Conservation (phyloP, 2,797 vertebrate genomes). For the Philypnodon macrostomus region DNA sequence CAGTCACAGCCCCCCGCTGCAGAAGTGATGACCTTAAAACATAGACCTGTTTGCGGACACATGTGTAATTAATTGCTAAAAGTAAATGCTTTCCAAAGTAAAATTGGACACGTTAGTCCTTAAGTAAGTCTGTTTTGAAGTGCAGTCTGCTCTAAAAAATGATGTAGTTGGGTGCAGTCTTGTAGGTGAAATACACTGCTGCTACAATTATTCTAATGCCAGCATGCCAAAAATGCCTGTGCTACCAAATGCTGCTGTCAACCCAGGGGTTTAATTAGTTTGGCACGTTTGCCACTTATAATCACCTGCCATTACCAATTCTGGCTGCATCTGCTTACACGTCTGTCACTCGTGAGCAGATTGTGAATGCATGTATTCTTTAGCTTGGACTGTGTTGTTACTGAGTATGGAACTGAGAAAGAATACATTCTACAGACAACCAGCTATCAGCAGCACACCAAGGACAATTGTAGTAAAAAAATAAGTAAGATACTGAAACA, state of each 20-base stretch:
- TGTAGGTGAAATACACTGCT: conserved; percentile 76
- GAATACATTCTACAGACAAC: conserved; percentile 21
- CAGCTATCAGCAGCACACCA: conserved; percentile 38
- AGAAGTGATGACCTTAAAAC: conserved; percentile 55
- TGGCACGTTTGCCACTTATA: conserved; percentile 92
- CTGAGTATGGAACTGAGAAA: conserved; percentile 43
- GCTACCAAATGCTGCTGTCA: conserved; percentile 95
- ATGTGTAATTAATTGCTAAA: too few species aligned
- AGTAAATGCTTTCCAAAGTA: conserved; percentile 25
- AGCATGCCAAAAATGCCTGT: conserved; percentile 85
- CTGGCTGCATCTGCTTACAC: conserved; percentile 90
- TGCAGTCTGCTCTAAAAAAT: conserved; percentile 73
- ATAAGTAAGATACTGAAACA: conserved; percentile 17
- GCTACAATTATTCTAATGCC: conserved; percentile 85
- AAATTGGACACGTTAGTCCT: conserved; percentile 37
- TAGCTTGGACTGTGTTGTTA: conserved; percentile 41
- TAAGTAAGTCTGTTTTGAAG: conserved; percentile 42
- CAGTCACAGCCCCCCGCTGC: conserved; percentile 66
- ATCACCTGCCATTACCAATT: conserved; percentile 97
- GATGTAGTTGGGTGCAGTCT: conserved; percentile 76
- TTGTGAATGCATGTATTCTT: conserved; percentile 44
- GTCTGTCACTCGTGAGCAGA: conserved; percentile 85
- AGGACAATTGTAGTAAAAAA: conserved; percentile 15
- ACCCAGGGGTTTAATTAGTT: conserved; percentile 91
- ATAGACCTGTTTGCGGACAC: conserved; percentile 49